Evolutionary conservation across 2,113 vertebrate species (phyloP), one percentile per base, ranked within the genome.

Genomic region (Microtus oregoni): DNA sequence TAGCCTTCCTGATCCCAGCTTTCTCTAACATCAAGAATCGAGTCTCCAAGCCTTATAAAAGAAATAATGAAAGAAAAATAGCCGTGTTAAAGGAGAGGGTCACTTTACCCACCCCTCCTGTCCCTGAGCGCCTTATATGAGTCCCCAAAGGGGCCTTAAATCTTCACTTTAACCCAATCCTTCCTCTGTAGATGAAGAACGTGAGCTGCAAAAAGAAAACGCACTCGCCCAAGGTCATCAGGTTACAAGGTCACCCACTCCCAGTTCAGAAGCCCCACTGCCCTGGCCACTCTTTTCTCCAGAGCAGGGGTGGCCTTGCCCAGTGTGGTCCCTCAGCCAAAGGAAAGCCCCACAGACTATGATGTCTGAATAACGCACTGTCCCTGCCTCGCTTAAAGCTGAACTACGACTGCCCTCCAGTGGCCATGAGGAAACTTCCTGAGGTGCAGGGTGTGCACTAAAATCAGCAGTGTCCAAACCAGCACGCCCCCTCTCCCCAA

Each of bases 331-430:
- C 82, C 72, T 82, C 20, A 12, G 47, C 24, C 52, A 44, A 22
- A 89, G 35, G 1, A 44, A 76, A 90, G 38, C 26, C 67, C 85
- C 26, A 4, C 73, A 41, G 28, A 24, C 68, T 90, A 58, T 67
- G 52, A 86, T 50, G 77, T 30, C 50, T 76, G 65, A 13, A 78
- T 67, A 8, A 94, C 0, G 0, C 3, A 15, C 19, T 1, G 70
- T 26, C 32, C 30, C 35, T 15, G 22, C 58, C 12, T 20, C 13
- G 58, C 52, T 82, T 93, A 81, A 94, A 94, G 65, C 75, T 92
- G 63, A 92, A 35, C 58, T 81, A 3, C 82, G 85, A 90, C 86
- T 58, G 67, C 78, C 82, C 94, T 95, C 96, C 91, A 79, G 95
- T 94, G 97, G 95, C 52, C 47, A 35, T 13, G 7, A 44, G 44